Base-by-base conservation (phyloP, 1,140 invertebrate species). In the Drosophila ogumai region DNA sequence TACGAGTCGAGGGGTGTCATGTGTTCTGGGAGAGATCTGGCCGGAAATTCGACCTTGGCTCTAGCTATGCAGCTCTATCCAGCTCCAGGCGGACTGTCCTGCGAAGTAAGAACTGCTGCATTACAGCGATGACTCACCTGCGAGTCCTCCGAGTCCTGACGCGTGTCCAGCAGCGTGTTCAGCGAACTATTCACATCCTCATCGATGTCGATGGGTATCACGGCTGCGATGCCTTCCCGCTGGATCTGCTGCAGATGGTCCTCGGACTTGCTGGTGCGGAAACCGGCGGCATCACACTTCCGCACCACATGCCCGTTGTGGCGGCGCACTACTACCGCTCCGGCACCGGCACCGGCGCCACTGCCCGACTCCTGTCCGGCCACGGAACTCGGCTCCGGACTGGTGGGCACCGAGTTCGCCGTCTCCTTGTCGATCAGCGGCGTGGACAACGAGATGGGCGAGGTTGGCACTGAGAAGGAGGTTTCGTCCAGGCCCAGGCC, bases 111-210 rank as follows among this genome's bases (percentile, higher is more conserved):
- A 55, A 38, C 15, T 68, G 9, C 12, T 22, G 17, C 7, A 10
- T 9, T n/a, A 17, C 28, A 31, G 19, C 59, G 38, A 52, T 36
- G 40, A n/a, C 76, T 88, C 66, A 75, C 93, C 93, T 84, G 94
- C 82, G 71, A 92, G 52, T 92, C 92, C 67, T 94, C 94, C 41
- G 94, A 94, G 91, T 96, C 96, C 17, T 95, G 95, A 78, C 96
- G 94, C 47, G 96, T 97, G 93, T 98, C 97, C 68, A 98, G 93
- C 55, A 99, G 94, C 34, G 97, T 98, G 92, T 98, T 98, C 57
- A 98, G 93, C 50, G 97, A 98, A 76, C 97, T 98, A 81, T 97
- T 98, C 69, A 98, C 95, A 93, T 98, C 97, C 92, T 98, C 98
- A 93, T 98, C 97, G 74, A 97, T 96, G 78, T 98, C 97, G 79